A percentile compares a stretch with the other conserved stretches of the same genome.
Conservation (phyloP, 2,797 vertebrate species). For the Melanotaenia pygmaea region DNA sequence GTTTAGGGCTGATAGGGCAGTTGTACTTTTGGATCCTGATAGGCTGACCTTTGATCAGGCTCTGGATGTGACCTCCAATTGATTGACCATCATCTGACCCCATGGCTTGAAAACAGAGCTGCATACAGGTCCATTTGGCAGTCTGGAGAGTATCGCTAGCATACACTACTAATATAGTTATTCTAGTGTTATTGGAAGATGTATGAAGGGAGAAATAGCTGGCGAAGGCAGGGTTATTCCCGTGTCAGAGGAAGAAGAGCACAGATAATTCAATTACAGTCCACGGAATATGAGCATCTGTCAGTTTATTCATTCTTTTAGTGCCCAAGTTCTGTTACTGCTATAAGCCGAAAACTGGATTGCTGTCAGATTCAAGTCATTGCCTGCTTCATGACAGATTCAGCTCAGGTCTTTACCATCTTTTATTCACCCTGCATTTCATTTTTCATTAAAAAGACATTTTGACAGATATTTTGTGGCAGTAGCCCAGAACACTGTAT, state of each 20-base stretch:
- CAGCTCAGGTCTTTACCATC: slow-evolving; percentile 22
- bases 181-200: slow-evolving; percentile 90
- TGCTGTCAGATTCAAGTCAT: slow-evolving; percentile 40
- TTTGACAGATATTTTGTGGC: slow-evolving; percentile 35
- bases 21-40: slow-evolving; percentile 65
- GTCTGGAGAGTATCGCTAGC: slow-evolving; percentile 88
- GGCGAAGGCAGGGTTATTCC: slow-evolving; percentile 85
- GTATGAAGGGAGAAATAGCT: slow-evolving; percentile 86
- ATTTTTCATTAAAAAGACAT: slow-evolving; percentile 35
- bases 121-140: slow-evolving; percentile 64
- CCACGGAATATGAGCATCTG: slow-evolving; percentile 68
- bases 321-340: slow-evolving; percentile 46
- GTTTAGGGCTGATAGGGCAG: slow-evolving; percentile 55
- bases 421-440: slow-evolving; percentile 19
- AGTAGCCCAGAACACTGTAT: slow-evolving; percentile 32
- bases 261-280: slow-evolving; percentile 86
- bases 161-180: slow-evolving; percentile 92
- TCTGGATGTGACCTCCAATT: slow-evolving; percentile 78
- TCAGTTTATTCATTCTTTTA: slow-evolving; percentile 61
- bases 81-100: slow-evolving; percentile 84
- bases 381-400: slow-evolving; percentile 42
- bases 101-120: slow-evolving; percentile 63
- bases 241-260: slow-evolving; percentile 87
- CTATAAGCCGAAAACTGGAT: slow-evolving; percentile 44
- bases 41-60: slow-evolving; percentile 70